Base-by-base conservation (phyloP, 2,113 vertebrate species). In the Empidonax traillii region DNA sequence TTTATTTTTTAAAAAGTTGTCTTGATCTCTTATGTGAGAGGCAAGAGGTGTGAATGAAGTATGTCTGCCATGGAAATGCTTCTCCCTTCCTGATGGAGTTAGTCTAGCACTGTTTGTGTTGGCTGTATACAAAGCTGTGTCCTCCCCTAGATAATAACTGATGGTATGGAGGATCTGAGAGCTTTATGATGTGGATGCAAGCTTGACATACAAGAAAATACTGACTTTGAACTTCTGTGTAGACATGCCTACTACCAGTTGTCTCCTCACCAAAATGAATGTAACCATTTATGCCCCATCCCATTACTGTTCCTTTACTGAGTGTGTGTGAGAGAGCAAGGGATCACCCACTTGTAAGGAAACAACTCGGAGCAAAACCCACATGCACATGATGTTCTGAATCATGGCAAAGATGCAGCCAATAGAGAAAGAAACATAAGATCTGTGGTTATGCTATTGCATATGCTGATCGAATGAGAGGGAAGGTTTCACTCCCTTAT, bases 121-220 rank as follows among this genome's bases (percentile, higher is more conserved):
- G 2, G 9, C 47, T 59, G 63, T 31, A 30, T 31, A 10, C 20
- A 76, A 55, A 89, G 35, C 44, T 17, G 2, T 8, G 23, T 39
- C 25, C 23, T 9, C 75, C 56, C 30, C 23, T 23, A 18, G 25
- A 1, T 56, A 30, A 7, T 12, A 35, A 13, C 1, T 35, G 9
- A 14, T 35, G 33, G 7, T 52, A 9, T 27, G 35, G 59, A 28
- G 65, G 35, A 73, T 10, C 37, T 21, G 43, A 61, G 23, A 27
- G 35, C 23, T 87, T 80, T 27, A 12, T 17, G 20, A 28, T 46
- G 41, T 44, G 35, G 2, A 4, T 46, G 12, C 24, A 67, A 52
- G 10, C 27, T 49, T 0, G 0, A 30, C 31, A 27, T 35, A 14
- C 9, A 37, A 71, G 43, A 67, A 92, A 39, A 41, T 0, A 78